Evolutionary conservation across 23 tunicate genomes (phyloP).

Genomic region (Corella eumyota): DNA sequence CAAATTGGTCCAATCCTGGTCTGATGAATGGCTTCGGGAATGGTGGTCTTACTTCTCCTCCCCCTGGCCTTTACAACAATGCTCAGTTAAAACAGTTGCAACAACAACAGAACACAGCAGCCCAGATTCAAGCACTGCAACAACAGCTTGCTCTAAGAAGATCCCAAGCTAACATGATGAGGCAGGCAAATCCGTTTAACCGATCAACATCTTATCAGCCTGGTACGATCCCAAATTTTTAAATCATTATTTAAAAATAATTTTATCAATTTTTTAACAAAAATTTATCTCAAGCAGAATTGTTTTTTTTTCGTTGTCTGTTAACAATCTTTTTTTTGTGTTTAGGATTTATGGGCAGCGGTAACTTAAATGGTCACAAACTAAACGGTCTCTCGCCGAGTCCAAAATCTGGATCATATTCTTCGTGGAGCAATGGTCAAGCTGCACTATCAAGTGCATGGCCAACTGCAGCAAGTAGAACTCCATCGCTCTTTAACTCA

Average conservation of each 20-base stretch:
- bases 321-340: not conserved
- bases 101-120: slow-evolving; percentile 42
- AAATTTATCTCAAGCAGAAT: not conserved
- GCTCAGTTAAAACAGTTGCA: slow-evolving; percentile 27
- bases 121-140: slow-evolving; percentile 58
- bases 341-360: not conserved
- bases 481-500: slow-evolving; percentile 61
- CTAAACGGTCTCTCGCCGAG: slow-evolving; percentile 3
- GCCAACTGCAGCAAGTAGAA: slow-evolving; percentile 11
- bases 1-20: slow-evolving; percentile 15
- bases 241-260: too few species aligned
- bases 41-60: slow-evolving; percentile 17
- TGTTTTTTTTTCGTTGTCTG: too few species aligned
- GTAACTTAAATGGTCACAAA: not conserved
- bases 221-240: slow-evolving; percentile 10
- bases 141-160: slow-evolving; percentile 57
- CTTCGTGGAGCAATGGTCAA: slow-evolving; percentile 89
- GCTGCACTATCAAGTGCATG: slow-evolving; percentile 17
- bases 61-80: slow-evolving; percentile 29
- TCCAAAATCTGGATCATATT: slow-evolving; percentile 20
- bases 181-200: slow-evolving; percentile 11
- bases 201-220: slow-evolving; percentile 82
- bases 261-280: not conserved
- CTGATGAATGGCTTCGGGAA: slow-evolving; percentile 4
- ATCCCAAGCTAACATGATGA: slow-evolving; percentile 27